These are phyloP conservation scores for Zoanthus gigantus DNA, from an alignment of 92 coral and sea anemone species.

Conservation along the genomic window DNA sequence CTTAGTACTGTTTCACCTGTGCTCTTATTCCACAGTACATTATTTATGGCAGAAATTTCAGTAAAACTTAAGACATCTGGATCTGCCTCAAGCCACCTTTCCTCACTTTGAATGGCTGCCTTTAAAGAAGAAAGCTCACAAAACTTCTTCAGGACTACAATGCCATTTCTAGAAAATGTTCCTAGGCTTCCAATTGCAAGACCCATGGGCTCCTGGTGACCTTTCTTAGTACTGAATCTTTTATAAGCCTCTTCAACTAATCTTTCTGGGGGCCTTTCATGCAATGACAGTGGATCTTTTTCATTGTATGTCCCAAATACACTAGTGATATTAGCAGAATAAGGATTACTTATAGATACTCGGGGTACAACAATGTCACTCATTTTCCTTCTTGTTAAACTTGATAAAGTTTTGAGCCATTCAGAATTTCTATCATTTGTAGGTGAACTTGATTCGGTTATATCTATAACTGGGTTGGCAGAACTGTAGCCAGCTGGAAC, in stretches of 20 bases:
- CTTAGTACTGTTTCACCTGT: neutral
- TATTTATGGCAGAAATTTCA: neutral
- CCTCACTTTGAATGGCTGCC: neutral
- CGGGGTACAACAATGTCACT: neutral
- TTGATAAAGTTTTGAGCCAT: slow-evolving; percentile 14
- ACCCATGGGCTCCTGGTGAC: slow-evolving; percentile 14
- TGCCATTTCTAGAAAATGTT: neutral
- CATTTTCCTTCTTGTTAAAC: slow-evolving; percentile 30
- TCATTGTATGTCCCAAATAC: neutral
- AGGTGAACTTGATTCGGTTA: slow-evolving; percentile 28
- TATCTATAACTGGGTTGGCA: slow-evolving; percentile 17
- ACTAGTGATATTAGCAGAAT: neutral
- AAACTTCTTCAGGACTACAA: neutral
- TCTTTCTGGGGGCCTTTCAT: neutral
- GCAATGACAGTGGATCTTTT: neutral
- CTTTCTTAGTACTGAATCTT: neutral
- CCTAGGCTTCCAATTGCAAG: slow-evolving; percentile 17
- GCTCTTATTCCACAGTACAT: neutral
- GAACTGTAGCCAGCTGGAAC: neutral
- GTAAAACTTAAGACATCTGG: neutral
- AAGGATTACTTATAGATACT: neutral
- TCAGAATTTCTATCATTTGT: neutral
- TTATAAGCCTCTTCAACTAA: neutral
- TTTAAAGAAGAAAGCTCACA: neutral
- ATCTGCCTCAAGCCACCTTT: neutral